Conservation (phyloP, 2,888 invertebrate genomes). For the Chydorus sphaericus region DNA sequence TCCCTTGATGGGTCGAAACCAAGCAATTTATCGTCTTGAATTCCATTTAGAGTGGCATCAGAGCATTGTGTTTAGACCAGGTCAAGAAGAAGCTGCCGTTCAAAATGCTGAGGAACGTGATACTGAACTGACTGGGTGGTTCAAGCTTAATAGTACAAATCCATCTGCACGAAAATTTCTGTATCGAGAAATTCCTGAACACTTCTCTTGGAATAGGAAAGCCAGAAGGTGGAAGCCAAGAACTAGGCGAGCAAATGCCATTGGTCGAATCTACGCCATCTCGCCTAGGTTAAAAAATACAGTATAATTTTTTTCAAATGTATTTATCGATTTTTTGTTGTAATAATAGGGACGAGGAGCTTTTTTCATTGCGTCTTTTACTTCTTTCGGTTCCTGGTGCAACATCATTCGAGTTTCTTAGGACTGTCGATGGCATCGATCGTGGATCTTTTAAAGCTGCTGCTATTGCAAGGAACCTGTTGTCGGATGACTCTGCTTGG, state of each 20-base stretch:
- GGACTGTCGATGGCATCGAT: neutral
- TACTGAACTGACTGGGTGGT: constrained; percentile 22
- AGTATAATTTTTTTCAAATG: too few relatives aligned
- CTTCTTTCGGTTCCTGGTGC: constrained; percentile 18
- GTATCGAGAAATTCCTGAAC: constrained; percentile 19
- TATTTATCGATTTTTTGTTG: too few relatives aligned
- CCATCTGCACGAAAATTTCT: constrained; percentile 16
- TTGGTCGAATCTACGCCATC: constrained; percentile 21
- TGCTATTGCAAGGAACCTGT: constrained; percentile 1
- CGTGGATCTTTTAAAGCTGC: neutral
- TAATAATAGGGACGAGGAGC: too few relatives aligned
- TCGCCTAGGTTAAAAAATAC: too few relatives aligned
- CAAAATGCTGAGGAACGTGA: neutral
- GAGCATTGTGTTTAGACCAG: constrained; percentile 19
- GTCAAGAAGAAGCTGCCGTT: constrained; percentile 15
- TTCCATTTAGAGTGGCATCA: constrained; percentile 20
- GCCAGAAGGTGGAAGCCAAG: constrained; percentile 18
- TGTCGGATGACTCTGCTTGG: constrained; percentile 25
- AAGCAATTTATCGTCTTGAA: constrained; percentile 18
- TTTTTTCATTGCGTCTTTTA: constrained; percentile 19
- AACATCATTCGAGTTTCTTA: neutral
- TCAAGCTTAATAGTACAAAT: constrained; percentile 20
- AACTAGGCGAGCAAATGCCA: constrained; percentile 11
- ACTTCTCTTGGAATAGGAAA: constrained; percentile 17
- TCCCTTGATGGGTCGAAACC: constrained; percentile 21